Evolutionary conservation across 2,888 invertebrate genomes (phyloP), one percentile per base, ranked within the genome.

Genomic region (Drosophila gaucha): DNA sequence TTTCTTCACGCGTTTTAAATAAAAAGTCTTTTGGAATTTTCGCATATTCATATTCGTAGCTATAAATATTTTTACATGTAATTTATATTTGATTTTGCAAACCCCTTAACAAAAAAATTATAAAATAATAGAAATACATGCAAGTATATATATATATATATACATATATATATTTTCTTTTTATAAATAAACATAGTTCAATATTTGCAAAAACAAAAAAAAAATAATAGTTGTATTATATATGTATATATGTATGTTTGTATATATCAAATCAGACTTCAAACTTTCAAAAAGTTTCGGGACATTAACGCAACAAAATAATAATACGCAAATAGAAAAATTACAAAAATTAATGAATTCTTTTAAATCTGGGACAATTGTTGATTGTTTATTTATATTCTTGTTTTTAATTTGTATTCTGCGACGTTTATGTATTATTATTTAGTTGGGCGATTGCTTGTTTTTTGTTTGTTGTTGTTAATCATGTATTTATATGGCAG

Each of bases 21-120:
- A 75, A 71, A 68, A 74, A 68, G 80, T 79, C 66, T 76, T 76
- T 74, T 76, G 75, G 76, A 73, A 78, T 76, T 76, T 78, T 68
- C 38, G 74, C 78, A 72, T 70, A 80, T 80, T 79, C 64, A 72
- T 78, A 69, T 75, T 78, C 67, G 52, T 78, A 65, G 51, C 51
- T 65, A 63, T 74, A 74, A 58, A 54, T 62, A 70, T 73, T 58
- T 73, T 44, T 46, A 58, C 44, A 65, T 57, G 14, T 54, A 69
- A 24, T 36, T 35, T 35, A 18, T 46, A 24, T 22, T 56, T 57
- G 2, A 20, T 28, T 56, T 46, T 33, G 33, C 36, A 47, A 47
- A 46, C 31, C 47, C 35, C 24, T 33, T 30, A 20, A 47, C 9
- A 57, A 9, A 55, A 67, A 14, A 54, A 20, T 6, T 43, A 22